Percentiles rank a stretch among this genome's conserved stretches.
Conservation (phyloP, 2,113 vertebrate genomes). For the Serranochromis macrocephalus region DNA sequence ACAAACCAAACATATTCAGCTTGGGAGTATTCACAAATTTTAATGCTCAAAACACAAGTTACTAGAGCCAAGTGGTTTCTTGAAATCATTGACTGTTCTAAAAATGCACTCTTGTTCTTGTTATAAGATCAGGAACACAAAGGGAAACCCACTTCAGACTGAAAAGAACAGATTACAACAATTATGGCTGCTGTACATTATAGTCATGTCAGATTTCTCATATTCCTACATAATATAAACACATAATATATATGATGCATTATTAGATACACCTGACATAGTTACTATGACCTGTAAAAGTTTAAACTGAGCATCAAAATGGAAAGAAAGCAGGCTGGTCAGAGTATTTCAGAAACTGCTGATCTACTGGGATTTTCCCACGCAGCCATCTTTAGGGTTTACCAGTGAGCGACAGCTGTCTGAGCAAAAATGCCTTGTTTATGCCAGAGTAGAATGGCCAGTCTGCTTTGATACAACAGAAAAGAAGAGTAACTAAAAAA, state of each 20-base stretch:
- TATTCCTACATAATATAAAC: background rate
- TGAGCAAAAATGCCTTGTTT: background rate
- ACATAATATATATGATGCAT: background rate
- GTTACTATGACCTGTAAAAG: background rate
- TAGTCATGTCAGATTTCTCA: background rate
- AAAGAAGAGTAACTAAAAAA: background rate
- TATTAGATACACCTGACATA: background rate
- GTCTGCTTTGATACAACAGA: background rate
- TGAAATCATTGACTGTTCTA: background rate
- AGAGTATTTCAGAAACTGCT: background rate
- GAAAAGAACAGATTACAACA: background rate
- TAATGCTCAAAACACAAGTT: background rate
- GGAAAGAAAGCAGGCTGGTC: background rate
- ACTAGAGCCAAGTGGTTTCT: background rate
- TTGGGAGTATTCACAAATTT: background rate
- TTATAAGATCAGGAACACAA: background rate
- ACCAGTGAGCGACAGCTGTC: background rate
- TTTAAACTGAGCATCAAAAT: background rate
- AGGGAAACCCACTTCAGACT: background rate
- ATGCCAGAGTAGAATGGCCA: background rate
- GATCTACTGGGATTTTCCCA: background rate
- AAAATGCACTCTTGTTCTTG: background rate
- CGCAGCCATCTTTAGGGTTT: background rate
- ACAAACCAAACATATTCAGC: background rate
- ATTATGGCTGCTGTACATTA: background rate